Percentiles rank a stretch among this genome's conserved stretches.
Evolutionary conservation across 1,140 invertebrate species (phyloP).

Genomic region (Orchestia grillus): DNA sequence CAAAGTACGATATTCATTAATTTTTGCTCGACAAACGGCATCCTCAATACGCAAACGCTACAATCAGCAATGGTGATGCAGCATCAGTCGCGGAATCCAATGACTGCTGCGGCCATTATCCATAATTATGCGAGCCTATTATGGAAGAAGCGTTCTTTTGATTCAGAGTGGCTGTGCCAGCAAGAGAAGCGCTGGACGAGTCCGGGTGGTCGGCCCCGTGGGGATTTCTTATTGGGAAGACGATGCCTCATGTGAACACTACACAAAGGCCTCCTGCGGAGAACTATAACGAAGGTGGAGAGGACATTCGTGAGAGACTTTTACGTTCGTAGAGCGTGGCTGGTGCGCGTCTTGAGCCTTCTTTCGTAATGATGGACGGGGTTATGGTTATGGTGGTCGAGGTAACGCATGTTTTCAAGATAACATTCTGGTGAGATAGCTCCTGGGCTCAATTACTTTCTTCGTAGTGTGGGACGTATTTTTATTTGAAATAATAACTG

Average conservation of each 20-base stretch:
- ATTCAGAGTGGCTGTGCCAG: neutral
- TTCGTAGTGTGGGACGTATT: too few relatives aligned
- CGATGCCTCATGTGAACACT: neutral
- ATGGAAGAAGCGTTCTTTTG: neutral
- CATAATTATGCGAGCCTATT: neutral
- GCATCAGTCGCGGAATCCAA: neutral
- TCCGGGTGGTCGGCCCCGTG: too few relatives aligned
- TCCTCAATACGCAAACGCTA: neutral
- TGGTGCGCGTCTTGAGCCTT: neutral
- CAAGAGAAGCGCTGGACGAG: neutral
- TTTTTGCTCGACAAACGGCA: neutral
- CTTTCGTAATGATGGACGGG: neutral
- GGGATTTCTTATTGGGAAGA: slow-evolving; percentile 7
- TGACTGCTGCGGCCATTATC: neutral
- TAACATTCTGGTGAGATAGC: too few relatives aligned
- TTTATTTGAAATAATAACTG: too few relatives aligned
- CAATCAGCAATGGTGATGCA: neutral
- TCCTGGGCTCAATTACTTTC: too few relatives aligned
- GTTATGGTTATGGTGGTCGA: too few relatives aligned
- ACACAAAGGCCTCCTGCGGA: neutral
- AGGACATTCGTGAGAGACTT: neutral
- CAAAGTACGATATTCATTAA: neutral
- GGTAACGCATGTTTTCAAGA: too few relatives aligned
- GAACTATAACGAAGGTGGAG: neutral
- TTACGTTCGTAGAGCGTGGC: too few relatives aligned